phyloP scores from a whole-genome alignment of 2,113 vertebrate genomes.

The Coryphaenoides rupestris region DNA sequence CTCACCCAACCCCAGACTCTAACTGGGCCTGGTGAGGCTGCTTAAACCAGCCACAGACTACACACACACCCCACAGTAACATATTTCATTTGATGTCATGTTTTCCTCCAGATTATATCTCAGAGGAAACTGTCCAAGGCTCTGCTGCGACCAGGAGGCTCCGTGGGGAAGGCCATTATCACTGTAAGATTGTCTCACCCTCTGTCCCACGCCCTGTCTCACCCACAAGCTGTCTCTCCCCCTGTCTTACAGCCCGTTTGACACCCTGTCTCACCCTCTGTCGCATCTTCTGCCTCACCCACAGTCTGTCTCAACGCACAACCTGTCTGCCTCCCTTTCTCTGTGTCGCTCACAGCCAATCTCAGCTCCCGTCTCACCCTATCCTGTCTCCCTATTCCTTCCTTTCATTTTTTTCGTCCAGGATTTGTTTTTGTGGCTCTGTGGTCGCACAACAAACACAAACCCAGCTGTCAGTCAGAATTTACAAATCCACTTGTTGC shows the following conservation, averaged over 20 bases:
- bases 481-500: no score
- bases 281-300: neutral
- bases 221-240: neutral
- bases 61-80: no score
- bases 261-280: slow-evolving; percentile 7
- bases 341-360: neutral
- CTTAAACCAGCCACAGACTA: no score
- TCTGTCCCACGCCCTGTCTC: neutral
- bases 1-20: neutral
- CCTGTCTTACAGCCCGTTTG: neutral
- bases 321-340: neutral
- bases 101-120: slow-evolving; percentile 85
- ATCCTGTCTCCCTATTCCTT: no score
- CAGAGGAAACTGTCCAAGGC: slow-evolving; percentile 95
- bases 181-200: slow-evolving; percentile 75
- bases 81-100: no score
- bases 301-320: neutral
- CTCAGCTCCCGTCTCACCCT: neutral
- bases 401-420: no score
- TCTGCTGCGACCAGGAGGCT: slow-evolving; percentile 90
- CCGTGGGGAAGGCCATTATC: slow-evolving; percentile 89
- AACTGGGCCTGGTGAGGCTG: no score
- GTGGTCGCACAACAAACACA: no score
- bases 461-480: no score
- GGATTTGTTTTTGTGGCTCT: no score